Percentiles rank a stretch among this genome's conserved stretches.
These are phyloP conservation scores for Pedetes capensis DNA, from an alignment of 2,113 vertebrate genomes.

Conservation along the genomic window DNA sequence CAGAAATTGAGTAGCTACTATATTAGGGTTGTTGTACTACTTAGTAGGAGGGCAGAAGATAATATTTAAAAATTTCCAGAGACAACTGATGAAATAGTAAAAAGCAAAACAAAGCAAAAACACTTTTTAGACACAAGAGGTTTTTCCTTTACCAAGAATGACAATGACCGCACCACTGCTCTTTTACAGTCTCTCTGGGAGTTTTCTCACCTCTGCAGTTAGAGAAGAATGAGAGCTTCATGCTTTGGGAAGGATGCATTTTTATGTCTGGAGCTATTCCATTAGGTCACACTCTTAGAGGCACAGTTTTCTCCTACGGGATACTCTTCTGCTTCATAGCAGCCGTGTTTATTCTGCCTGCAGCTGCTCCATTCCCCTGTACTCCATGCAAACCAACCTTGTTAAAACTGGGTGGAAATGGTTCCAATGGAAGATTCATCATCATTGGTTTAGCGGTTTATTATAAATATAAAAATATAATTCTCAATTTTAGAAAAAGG, in stretches of 20 bases:
- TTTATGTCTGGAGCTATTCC: conserved; percentile 43
- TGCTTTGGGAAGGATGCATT: conserved; percentile 9
- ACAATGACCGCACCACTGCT: conserved; percentile 14
- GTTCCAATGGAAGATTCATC: not conserved
- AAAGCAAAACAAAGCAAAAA: not conserved
- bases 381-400: not conserved
- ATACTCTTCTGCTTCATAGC: not conserved
- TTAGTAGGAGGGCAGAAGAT: not conserved
- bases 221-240: conserved; percentile 27
- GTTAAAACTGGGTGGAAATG: not conserved
- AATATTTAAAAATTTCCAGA: conserved; percentile 32
- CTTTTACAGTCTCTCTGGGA: conserved; percentile 51
- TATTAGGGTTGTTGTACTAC: not conserved
- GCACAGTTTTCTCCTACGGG: conserved; percentile 5
- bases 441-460: not conserved
- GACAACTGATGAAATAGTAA: not conserved
- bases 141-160: conserved; percentile 8
- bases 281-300: conserved; percentile 43
- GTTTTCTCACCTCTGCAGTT: conserved; percentile 26
- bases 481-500: not conserved
- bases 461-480: not conserved
- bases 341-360: not conserved
- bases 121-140: not conserved
- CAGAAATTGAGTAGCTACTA: not conserved
- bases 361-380: not conserved